phyloP scores from a whole-genome alignment of 2,888 invertebrate genomes.

The Timandra comae region DNA sequence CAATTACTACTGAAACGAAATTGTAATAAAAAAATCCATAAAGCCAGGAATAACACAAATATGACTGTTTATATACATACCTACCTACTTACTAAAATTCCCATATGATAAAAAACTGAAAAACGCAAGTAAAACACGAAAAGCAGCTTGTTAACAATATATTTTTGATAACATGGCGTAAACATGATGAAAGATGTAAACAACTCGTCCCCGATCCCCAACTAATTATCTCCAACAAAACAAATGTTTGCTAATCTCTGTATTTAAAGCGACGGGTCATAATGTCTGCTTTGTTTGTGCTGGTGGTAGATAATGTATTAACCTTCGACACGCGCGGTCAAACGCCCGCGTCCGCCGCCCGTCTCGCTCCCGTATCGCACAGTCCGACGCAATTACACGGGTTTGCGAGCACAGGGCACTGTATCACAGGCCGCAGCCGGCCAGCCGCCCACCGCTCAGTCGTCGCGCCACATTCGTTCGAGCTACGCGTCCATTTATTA shows the following conservation, averaged over 20 bases:
- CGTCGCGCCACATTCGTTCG: conserved; percentile 43
- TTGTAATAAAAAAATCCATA: too few species aligned
- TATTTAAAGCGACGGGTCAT: conserved; percentile 37
- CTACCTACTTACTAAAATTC: too few species aligned
- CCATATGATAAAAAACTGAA: too few species aligned
- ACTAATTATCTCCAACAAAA: conserved; percentile 45
- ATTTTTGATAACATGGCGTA: too few species aligned
- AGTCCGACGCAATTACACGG: conserved; percentile 51
- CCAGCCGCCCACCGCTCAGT: conserved; percentile 40
- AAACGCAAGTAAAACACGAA: too few species aligned
- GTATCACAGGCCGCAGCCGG: conserved; percentile 26
- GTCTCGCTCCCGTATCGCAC: conserved; percentile 33
- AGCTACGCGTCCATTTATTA: conserved; percentile 36
- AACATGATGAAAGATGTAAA: conserved; percentile 26
- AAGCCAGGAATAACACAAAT: too few species aligned
- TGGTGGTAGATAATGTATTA: conserved; percentile 29
- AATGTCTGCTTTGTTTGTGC: conserved; percentile 41
- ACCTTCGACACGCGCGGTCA: conserved; percentile 59
- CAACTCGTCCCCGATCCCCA: conserved; percentile 25
- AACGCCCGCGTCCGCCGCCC: conserved; percentile 36
- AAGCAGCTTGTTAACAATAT: too few species aligned
- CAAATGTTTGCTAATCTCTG: conserved; percentile 46
- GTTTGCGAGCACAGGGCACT: conserved; percentile 34
- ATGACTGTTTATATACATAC: too few species aligned
- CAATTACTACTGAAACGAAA: too few species aligned